Conservation (phyloP, 2,113 vertebrate genomes). For the Dicaeum eximium region DNA sequence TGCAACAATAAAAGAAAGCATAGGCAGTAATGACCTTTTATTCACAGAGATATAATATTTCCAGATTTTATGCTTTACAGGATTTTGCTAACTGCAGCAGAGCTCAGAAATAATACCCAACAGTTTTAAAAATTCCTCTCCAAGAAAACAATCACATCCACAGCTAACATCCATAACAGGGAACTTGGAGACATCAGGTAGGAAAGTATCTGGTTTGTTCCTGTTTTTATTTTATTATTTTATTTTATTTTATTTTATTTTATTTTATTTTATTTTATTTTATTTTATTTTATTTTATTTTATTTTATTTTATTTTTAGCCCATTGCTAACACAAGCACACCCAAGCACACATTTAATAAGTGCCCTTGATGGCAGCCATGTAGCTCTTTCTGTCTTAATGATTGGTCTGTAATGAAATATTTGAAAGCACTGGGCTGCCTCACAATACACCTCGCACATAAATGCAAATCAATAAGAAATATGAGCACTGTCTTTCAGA, state of each 20-base stretch:
- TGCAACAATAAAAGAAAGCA: not conserved
- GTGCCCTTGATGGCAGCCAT: not conserved
- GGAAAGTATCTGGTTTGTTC: not conserved
- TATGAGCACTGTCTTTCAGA: not conserved
- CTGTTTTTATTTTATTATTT: not conserved
- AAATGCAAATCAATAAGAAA: not conserved
- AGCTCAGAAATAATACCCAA: not conserved
- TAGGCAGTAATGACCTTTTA: not conserved
- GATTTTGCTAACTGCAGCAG: not conserved
- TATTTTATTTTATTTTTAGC: not conserved
- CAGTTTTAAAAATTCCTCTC: not conserved
- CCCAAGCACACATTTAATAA: not conserved
- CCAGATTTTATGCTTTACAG: not conserved
- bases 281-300: no score
- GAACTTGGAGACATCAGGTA: not conserved
- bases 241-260: not conserved
- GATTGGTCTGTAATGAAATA: not conserved
- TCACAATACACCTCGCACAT: rapidly evolving
- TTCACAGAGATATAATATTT: not conserved
- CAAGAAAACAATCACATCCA: not conserved
- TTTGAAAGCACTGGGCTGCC: not conserved
- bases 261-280: no score
- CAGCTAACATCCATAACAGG: not conserved
- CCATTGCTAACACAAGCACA: not conserved
- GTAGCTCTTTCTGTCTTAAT: not conserved